Evolutionary conservation across 1,140 invertebrate genomes (phyloP).

Genomic region (Panagrolaimus sp.): DNA sequence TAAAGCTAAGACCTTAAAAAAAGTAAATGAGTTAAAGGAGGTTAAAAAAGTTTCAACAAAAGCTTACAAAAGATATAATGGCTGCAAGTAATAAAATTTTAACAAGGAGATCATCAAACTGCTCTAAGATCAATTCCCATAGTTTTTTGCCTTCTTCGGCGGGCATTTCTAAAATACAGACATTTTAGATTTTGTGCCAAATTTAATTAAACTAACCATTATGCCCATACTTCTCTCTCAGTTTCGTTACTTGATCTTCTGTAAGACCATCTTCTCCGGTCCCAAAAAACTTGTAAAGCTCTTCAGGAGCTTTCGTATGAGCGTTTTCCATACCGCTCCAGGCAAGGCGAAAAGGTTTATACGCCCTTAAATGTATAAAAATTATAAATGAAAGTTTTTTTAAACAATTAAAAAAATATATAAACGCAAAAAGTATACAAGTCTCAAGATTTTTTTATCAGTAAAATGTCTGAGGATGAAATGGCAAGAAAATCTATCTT

Average conservation of each 20-base stretch:
- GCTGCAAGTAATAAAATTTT: constrained; percentile 99
- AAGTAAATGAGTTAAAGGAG: constrained; percentile 21
- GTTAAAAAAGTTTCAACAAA: constrained; percentile 10
- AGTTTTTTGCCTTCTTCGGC: constrained; percentile 63
- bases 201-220: constrained; percentile 76
- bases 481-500: too few species aligned
- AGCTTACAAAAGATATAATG: constrained; percentile 99
- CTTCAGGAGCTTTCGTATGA: constrained; percentile 86
- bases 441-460: constrained; percentile 10
- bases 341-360: constrained; percentile 6
- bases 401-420: not conserved
- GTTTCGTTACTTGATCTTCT: constrained; percentile 83
- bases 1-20: constrained; percentile 85
- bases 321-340: constrained; percentile 79
- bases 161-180: constrained; percentile 67
- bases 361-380: constrained; percentile 5
- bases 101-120: constrained; percentile 99
- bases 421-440: constrained; percentile 6
- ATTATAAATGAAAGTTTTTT: not conserved
- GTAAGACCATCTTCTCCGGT: constrained; percentile 83
- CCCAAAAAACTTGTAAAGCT: constrained; percentile 82
- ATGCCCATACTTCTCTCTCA: constrained; percentile 97
- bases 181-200: constrained; percentile 65
- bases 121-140: constrained; percentile 98
- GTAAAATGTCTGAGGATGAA: not conserved